These are phyloP conservation scores for Drosophila histrio DNA, from an alignment of 2,888 invertebrate genomes.

Conservation along the genomic window DNA sequence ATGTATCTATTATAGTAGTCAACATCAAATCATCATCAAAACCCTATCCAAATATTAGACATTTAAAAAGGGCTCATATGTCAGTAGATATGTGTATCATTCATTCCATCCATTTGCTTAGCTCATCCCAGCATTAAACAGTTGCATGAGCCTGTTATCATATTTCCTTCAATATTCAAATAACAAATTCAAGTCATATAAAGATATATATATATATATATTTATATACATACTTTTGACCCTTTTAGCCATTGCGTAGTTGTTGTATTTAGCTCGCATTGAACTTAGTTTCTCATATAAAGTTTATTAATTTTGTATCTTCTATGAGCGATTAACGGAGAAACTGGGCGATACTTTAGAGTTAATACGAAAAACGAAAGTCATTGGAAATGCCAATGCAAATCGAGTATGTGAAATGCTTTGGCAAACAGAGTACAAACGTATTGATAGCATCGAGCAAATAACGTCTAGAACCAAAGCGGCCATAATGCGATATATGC, in stretches of 20 bases:
- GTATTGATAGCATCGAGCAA: conserved; percentile 49
- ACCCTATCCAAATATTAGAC: neutral
- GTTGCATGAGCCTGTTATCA: conserved; percentile 36
- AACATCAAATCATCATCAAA: conserved; percentile 3
- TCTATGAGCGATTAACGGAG: conserved; percentile 66
- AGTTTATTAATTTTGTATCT: conserved; percentile 78
- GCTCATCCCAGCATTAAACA: conserved; percentile 33
- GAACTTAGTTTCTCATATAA: conserved; percentile 73
- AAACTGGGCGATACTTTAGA: conserved; percentile 35
- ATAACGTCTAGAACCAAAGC: conserved; percentile 20
- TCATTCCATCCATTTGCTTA: conserved; percentile 36
- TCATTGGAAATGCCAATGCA: conserved; percentile 12
- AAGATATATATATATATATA: conserved; percentile 1
- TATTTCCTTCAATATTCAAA: conserved; percentile 2
- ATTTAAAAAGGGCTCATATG: neutral
- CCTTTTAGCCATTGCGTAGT: conserved; percentile 58
- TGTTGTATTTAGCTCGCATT: conserved; percentile 64
- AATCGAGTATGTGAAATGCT: conserved; percentile 27
- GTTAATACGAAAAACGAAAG: conserved; percentile 25
- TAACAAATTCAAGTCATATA: conserved; percentile 4
- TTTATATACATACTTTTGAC: conserved; percentile 11
- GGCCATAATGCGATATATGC: conserved; percentile 36
- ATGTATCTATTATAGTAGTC: neutral
- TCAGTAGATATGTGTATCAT: neutral
- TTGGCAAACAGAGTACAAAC: conserved; percentile 26